phyloP scores from a whole-genome alignment of 2,113 vertebrate species.

The Grammatotria lemairii region DNA sequence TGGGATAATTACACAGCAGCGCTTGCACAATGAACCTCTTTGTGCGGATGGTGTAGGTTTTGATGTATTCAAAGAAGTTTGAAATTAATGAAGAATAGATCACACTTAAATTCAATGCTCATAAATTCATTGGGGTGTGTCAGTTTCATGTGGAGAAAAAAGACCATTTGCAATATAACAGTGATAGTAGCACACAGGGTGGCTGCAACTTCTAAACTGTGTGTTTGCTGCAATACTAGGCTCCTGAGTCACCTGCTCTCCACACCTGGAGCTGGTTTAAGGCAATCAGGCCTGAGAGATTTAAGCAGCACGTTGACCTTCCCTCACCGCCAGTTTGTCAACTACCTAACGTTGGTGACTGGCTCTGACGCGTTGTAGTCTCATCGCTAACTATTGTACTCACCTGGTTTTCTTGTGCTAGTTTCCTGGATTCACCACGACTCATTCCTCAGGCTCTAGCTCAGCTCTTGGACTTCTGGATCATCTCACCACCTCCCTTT shows the following conservation, averaged over 20 bases:
- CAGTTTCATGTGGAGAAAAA: neutral
- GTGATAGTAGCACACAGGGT: neutral
- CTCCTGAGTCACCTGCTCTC: neutral
- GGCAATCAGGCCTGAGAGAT: neutral
- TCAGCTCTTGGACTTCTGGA: neutral
- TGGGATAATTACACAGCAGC: neutral
- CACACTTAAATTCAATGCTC: neutral
- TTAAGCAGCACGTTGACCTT: fast-evolving
- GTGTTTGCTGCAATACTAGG: neutral
- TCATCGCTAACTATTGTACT: neutral
- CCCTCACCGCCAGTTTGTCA: neutral
- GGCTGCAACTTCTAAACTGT: neutral
- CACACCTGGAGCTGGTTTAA: neutral
- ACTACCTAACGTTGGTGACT: neutral
- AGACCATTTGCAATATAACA: neutral
- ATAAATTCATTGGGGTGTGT: neutral
- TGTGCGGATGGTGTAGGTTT: neutral
- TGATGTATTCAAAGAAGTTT: neutral
- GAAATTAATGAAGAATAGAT: neutral
- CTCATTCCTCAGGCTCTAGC: neutral
- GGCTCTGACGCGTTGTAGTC: neutral
- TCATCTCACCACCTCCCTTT: neutral
- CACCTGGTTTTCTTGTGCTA: neutral
- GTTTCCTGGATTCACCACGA: neutral
- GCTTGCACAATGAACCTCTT: constrained; percentile 2